phyloP scores from a whole-genome alignment of 2,797 vertebrate genomes.

The Netta rufina region DNA sequence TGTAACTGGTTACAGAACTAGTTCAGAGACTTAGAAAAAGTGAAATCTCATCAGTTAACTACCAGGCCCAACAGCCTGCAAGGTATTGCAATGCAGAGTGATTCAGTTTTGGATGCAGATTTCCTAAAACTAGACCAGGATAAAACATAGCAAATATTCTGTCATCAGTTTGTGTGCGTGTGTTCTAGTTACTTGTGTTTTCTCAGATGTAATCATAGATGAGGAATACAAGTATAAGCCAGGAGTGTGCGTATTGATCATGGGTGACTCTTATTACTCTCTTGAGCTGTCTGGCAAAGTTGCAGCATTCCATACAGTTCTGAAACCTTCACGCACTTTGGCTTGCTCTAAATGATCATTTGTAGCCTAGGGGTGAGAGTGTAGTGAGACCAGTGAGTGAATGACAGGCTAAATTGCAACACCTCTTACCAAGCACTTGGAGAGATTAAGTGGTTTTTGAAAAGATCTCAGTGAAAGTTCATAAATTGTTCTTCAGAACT shows the following conservation, averaged over 20 bases:
- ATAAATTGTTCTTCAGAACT: slow-evolving; percentile 2
- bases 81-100: not conserved
- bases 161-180: not conserved
- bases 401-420: not conserved
- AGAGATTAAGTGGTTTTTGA: slow-evolving; percentile 4
- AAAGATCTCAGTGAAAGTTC: not conserved
- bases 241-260: not conserved
- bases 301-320: not conserved
- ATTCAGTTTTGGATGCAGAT: not conserved
- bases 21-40: not conserved
- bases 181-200: not conserved
- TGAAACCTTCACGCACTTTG: not conserved
- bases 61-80: not conserved
- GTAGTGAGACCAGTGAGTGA: not conserved
- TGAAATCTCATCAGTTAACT: not conserved
- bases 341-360: not conserved
- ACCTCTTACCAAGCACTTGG: not conserved
- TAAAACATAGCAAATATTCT: not conserved
- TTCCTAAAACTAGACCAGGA: not conserved
- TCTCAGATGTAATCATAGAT: not conserved
- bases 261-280: not conserved
- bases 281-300: not conserved
- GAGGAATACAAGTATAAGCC: not conserved
- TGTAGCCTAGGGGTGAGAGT: not conserved
- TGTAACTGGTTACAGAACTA: not conserved